Evolutionary conservation across 2,113 vertebrate genomes (phyloP), one percentile per base, ranked within the genome.

Genomic region (Potamarius usumacintae): DNA sequence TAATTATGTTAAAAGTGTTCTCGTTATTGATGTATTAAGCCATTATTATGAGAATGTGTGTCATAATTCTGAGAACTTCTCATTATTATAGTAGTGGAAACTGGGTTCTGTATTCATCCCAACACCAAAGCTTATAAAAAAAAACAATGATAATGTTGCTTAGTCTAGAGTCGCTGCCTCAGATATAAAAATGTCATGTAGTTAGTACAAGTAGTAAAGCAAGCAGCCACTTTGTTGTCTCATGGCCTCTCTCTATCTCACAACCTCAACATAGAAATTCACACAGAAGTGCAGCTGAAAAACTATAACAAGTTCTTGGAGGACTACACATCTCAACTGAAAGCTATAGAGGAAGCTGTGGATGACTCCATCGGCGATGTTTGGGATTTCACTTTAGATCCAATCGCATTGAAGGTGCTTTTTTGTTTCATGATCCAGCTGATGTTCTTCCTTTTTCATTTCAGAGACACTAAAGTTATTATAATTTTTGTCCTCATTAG

Each of bases 381-480:
- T 77, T 99, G 98, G 98, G 98, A 99, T 93, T 99, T 99, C 92
- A 99, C 95, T 91, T 95, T 99, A 90, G 98, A 99, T 92, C 98
- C 98, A 30, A 97, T 99, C 85, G 95, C 97, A 76, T 94, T 99
- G 88, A 97, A 97, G 96, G 98, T 99, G 84, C 10, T 62, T 8
- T 10, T 2, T 71, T 48, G 27, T 88, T 79, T 69, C 4, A 52
- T 69, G 55, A 12, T 22, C n/a, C n/a, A 53, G 27, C 50, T 50
- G 27, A 74, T 30, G 69, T 34, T 76, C 50, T 52, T 60, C 14
- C 12, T 50, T 2, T 60, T 60, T 74, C 22, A 50, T 74, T 67
- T 80, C 27, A 57, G 17, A 55, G 2, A 86, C 25, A 7, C 10
- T 27, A 65, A 7, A 74, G 25, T 52, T 6, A 27, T 83, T 0